Evolutionary conservation across 92 coral and sea anemone species (phyloP).

Genomic region (Paragorgia papillata): DNA sequence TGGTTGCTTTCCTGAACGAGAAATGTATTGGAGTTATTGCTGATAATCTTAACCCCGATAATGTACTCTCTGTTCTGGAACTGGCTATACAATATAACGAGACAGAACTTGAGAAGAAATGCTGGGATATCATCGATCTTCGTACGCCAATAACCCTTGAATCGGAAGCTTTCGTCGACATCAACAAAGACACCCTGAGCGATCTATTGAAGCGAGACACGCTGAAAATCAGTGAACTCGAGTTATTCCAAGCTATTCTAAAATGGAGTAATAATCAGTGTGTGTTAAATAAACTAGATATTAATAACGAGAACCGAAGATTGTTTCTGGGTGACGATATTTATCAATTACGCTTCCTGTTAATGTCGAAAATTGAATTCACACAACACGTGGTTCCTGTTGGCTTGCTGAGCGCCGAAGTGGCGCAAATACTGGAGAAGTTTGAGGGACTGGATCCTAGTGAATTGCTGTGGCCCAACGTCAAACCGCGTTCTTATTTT

Average conservation of each 20-base stretch:
- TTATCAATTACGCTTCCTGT: conserved; percentile 44
- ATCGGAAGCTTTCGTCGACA: conserved; percentile 49
- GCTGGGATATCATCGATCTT: conserved; percentile 62
- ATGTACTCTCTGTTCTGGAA: conserved; percentile 68
- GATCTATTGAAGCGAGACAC: conserved; percentile 42
- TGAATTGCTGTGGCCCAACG: too few relatives aligned
- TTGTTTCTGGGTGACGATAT: conserved; percentile 52
- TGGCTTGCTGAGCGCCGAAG: conserved; percentile 53
- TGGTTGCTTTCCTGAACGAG: too few relatives aligned
- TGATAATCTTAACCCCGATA: too few relatives aligned
- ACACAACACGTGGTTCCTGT: conserved; percentile 35
- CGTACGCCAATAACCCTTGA: conserved; percentile 46
- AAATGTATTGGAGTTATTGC: too few relatives aligned
- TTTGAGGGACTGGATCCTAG: too few relatives aligned
- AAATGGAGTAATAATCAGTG: conserved; percentile 55
- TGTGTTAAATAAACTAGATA: conserved; percentile 18
- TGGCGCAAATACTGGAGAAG: too few relatives aligned
- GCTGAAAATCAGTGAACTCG: conserved; percentile 54
- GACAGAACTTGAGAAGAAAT: conserved; percentile 37
- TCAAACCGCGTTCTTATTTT: conserved; percentile 31
- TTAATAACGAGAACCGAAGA: conserved; percentile 53
- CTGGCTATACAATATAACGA: conserved; percentile 39
- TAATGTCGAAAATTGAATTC: conserved; percentile 53
- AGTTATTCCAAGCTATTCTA: conserved; percentile 63
- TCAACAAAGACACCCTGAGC: conserved; percentile 37